Evolutionary conservation across 2,113 vertebrate genomes (phyloP), one percentile per base, ranked within the genome.

Genomic region (Phrynosoma blainvillii): DNA sequence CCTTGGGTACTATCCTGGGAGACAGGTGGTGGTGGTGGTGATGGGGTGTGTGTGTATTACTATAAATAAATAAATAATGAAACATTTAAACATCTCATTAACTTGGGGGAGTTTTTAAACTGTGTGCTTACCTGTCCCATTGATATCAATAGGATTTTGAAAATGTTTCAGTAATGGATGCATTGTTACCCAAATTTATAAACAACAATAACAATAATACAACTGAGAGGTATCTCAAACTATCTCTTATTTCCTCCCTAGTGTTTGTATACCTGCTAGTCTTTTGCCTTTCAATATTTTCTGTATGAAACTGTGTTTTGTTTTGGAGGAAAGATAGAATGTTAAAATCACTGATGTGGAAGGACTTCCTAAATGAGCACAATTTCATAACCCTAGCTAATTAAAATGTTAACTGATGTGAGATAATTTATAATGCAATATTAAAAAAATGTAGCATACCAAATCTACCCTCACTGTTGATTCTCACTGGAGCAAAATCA

Each of bases 321-420:
- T 13, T 40, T 27, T 30, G 42, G 1, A n/a, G 36, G 71, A 21
- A 59, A 59, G 18, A 21, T 52, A 40, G 32, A 32, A 32, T 14
- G n/a, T 16, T 32, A 36, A 25, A 86, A 78, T 78, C 65, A 8
- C 36, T 66, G 27, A 66, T 36, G 30, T 76, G 56, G 32, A 76
- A 76, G 16, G 56, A 36, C 23, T 85, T 85, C 36, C 47, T 52
- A 85, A 85, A 77, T 78, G 59, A 68, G 32, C 78, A 78, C 84
- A 47, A 23, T 86, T 86, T 68, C 18, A 66, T 4, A 78, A 47
- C 56, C 40, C 27, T 14, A n/a, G 59, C 59, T 86, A 21, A 86
- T 78, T 86, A 78, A 78, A 86, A 56, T 78, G 52, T 77, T 52
- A 86, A 78, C 59, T 85, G 59, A 85, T 85, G 75, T 78, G 74